Base-by-base conservation (phyloP, 2,113 vertebrate species). In the Cheilinus undulatus region DNA sequence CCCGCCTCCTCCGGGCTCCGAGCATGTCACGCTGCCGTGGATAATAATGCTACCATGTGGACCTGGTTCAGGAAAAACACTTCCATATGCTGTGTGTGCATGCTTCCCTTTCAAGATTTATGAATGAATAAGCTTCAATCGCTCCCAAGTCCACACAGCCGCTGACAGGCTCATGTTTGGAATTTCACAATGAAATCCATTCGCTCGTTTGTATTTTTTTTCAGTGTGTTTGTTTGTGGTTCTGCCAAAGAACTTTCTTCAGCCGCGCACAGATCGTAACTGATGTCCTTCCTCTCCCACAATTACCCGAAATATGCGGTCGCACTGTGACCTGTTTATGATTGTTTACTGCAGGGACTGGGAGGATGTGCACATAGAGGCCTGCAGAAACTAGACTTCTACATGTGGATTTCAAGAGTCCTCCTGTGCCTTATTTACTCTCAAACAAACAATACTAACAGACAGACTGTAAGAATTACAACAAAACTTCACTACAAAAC, bases 61-160 rank as follows among this genome's bases (percentile, higher is more conserved):
- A 87, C 76, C 68, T 61, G 81, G 69, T 87, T 90, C 80, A 75
- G 57, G 53, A 56, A 87, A 92, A 93, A 72, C 60, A 83, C 77
- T 92, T 93, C 89, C 91, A 93, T 73, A 88, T 93, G 92, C 78
- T 59, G 53, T 64, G 60, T 61, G 76, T 56, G 61, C 85, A 77
- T 64, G 59, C 71, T 79, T 87, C 60, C 66, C 84, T 91, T 90
- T 88, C 66, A 85, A 89, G 83, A 90, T 88, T 88, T 88, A 92
- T 91, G 87, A 92, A 93, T 91, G 88, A 92, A 89, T 75, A 10
- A 66, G 78, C 81, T 75, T 88, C 85, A 82, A 67, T 81, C 67
- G 59, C 72, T 77, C 53, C 54, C 57, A 8, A 66, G 75, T 72
- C 70, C 24, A 42, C 62, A 22, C 40, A 61, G 72, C 65, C 68